These are phyloP conservation scores for Rhea pennata DNA, from an alignment of 2,113 vertebrate genomes.

Conservation along the genomic window DNA sequence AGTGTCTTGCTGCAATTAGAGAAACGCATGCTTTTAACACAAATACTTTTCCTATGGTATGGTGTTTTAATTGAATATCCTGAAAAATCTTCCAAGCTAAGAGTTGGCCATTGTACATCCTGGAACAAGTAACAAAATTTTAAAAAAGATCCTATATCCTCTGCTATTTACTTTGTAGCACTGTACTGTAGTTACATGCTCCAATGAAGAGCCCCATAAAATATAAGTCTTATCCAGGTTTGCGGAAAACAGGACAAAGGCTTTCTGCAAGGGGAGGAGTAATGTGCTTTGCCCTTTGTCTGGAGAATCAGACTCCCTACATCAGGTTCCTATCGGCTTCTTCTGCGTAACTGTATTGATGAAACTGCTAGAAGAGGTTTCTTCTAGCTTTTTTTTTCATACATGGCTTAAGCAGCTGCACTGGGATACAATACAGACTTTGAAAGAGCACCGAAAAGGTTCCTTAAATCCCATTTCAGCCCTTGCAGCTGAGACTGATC, in stretches of 20 bases:
- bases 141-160: not conserved
- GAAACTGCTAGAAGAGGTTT: not conserved
- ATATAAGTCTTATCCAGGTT: not conserved
- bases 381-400: not conserved
- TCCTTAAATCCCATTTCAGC: not conserved
- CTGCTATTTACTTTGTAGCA: not conserved
- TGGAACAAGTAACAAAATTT: not conserved
- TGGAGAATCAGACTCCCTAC: not conserved
- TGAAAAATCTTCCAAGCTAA: conserved; percentile 3
- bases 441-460: not conserved
- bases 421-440: not conserved
- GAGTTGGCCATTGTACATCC: not conserved
- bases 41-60: conserved; percentile 1
- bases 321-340: not conserved
- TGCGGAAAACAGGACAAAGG: not conserved
- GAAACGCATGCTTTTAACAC: conserved; percentile 27
- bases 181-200: not conserved
- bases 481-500: not conserved
- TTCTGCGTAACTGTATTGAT: not conserved
- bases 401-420: not conserved
- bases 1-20: conserved; percentile 58
- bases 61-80: not conserved
- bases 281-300: not conserved
- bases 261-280: not conserved
- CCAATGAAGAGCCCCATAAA: not conserved